Evolutionary conservation across 1,140 invertebrate species (phyloP).

Genomic region (Bombus breviceps): DNA sequence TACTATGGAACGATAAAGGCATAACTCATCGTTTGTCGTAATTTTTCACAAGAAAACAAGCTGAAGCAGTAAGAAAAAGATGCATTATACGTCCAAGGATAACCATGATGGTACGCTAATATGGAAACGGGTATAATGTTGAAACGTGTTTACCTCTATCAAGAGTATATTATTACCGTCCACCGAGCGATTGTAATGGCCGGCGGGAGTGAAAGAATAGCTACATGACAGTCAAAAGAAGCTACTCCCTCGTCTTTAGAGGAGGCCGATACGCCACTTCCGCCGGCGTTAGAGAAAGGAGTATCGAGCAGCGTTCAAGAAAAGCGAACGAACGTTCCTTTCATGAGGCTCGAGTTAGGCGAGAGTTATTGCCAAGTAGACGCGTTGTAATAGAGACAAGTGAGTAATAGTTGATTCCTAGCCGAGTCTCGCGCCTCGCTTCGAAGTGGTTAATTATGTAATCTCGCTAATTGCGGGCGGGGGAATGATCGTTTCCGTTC

Average conservation of each 20-base stretch:
- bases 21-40: slow-evolving; percentile 20
- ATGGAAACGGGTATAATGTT: slow-evolving; percentile 62
- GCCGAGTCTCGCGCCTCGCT: not conserved
- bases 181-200: slow-evolving; percentile 54
- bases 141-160: slow-evolving; percentile 65
- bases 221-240: slow-evolving; percentile 32
- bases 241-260: slow-evolving; percentile 47
- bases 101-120: slow-evolving; percentile 41
- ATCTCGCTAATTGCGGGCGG: slow-evolving; percentile 30
- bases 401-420: slow-evolving; percentile 34
- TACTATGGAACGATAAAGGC: not conserved
- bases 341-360: slow-evolving; percentile 45
- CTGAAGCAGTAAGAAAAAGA: not conserved
- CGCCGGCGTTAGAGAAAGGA: slow-evolving; percentile 48
- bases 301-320: slow-evolving; percentile 17
- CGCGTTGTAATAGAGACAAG: slow-evolving; percentile 49
- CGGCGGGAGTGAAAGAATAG: slow-evolving; percentile 37
- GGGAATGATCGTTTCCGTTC: not conserved
- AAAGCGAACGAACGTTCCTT: slow-evolving; percentile 38
- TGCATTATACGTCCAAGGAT: slow-evolving; percentile 7
- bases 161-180: slow-evolving; percentile 59
- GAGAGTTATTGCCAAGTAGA: slow-evolving; percentile 42
- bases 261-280: slow-evolving; percentile 36
- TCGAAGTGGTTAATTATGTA: slow-evolving; percentile 29
- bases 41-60: slow-evolving; percentile 19